Conservation (phyloP, 1,140 invertebrate genomes). For the Propsilocerus akamusi region DNA sequence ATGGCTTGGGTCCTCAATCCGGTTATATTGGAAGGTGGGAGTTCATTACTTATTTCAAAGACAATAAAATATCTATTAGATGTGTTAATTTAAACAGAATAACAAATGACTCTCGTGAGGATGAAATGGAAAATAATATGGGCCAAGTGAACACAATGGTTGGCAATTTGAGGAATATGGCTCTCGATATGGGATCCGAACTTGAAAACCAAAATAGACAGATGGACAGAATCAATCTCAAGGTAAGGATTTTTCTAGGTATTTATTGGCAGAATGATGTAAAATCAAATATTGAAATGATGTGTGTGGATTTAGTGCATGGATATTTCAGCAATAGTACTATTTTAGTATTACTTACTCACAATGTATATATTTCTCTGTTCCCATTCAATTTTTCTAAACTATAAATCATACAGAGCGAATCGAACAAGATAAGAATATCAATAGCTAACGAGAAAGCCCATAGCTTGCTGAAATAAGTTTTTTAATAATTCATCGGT, state of each 20-base stretch:
- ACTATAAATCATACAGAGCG: slow-evolving; percentile 26
- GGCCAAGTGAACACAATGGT: slow-evolving; percentile 91
- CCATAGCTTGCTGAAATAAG: slow-evolving; percentile 65
- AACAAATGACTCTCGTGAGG: slow-evolving; percentile 73
- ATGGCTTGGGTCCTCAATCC: slow-evolving; percentile 75
- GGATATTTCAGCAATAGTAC: no score
- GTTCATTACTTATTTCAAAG: not conserved
- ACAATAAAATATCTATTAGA: no score
- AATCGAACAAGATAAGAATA: slow-evolving; percentile 61
- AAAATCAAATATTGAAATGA: no score
- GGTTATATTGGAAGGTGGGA: slow-evolving; percentile 77
- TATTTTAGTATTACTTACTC: not conserved
- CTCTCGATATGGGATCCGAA: slow-evolving; percentile 96
- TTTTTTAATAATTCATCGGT: no score
- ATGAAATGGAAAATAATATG: slow-evolving; percentile 85
- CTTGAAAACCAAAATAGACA: slow-evolving; percentile 94
- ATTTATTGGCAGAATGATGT: no score
- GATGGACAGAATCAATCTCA: slow-evolving; percentile 91
- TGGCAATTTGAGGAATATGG: slow-evolving; percentile 97
- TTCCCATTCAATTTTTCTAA: not conserved
- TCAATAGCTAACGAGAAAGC: slow-evolving; percentile 67
- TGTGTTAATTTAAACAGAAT: no score
- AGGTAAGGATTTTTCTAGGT: slow-evolving; percentile 40
- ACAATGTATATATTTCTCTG: no score
- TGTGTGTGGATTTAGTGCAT: no score